A percentile compares a stretch with the other conserved stretches of the same genome.
phyloP scores from a whole-genome alignment of 2,888 invertebrate genomes.

The Empis livida region DNA sequence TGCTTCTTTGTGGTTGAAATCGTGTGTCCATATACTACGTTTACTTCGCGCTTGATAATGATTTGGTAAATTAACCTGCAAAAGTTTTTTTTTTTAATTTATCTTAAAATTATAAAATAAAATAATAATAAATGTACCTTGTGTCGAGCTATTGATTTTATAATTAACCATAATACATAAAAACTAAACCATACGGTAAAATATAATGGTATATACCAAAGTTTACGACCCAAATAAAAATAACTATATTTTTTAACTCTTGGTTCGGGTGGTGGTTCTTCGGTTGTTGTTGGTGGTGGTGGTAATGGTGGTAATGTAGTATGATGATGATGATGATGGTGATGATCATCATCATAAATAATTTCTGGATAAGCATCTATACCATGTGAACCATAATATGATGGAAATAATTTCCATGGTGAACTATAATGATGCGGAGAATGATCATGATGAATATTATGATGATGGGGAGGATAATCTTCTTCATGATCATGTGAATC shows the following conservation, averaged over 20 bases:
- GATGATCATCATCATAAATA: slow-evolving; percentile 18
- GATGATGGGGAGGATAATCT: slow-evolving; percentile 14
- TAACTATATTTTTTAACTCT: slow-evolving; percentile 50
- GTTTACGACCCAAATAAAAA: slow-evolving; percentile 53
- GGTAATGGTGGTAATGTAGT: slow-evolving; percentile 14
- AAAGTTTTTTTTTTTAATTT: neutral
- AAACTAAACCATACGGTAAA: slow-evolving; percentile 49
- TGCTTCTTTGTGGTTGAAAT: slow-evolving; percentile 18
- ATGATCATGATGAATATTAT: slow-evolving; percentile 21
- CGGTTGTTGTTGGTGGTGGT: slow-evolving; percentile 23
- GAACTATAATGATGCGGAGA: neutral
- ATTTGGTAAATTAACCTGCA: slow-evolving; percentile 33
- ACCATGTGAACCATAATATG: slow-evolving; percentile 9
- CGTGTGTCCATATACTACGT: slow-evolving; percentile 3
- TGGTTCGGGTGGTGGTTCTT: slow-evolving; percentile 28
- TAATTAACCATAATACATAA: slow-evolving; percentile 50
- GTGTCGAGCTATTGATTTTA: slow-evolving; percentile 54
- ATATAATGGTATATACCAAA: slow-evolving; percentile 58
- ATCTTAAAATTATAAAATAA: neutral
- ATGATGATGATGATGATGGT: slow-evolving; percentile 12
- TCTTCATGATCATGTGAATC: slow-evolving; percentile 15
- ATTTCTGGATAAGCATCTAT: slow-evolving; percentile 21
- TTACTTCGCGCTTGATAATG: slow-evolving; percentile 26
- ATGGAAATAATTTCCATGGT: neutral
- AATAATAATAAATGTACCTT: slow-evolving; percentile 36